Conservation (phyloP, 2,113 vertebrate genomes). For the Saguinus imperator region DNA sequence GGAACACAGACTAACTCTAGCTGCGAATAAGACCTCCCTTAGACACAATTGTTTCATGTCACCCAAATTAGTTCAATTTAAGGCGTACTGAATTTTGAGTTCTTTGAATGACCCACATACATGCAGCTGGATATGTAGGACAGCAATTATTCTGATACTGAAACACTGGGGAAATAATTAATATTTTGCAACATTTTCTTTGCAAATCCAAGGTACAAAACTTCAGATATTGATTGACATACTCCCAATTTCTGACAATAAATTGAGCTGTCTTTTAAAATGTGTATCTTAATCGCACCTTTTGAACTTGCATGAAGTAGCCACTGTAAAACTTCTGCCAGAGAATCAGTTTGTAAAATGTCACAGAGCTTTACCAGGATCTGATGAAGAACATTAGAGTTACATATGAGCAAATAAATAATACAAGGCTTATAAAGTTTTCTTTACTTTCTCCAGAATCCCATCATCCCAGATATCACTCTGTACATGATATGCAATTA, state of each 20-base stretch:
- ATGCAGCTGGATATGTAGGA: background rate
- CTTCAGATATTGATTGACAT: background rate
- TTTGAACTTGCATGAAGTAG: conserved; percentile 68
- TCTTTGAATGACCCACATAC: background rate
- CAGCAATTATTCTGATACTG: background rate
- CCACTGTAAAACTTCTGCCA: conserved; percentile 77
- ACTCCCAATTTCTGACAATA: background rate
- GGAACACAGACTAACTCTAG: background rate
- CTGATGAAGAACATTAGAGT: conserved; percentile 58
- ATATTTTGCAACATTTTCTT: background rate
- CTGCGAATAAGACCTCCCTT: background rate
- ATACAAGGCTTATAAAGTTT: background rate
- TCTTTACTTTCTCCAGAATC: background rate
- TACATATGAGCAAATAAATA: background rate
- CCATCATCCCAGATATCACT: background rate
- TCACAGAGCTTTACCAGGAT: conserved; percentile 77
- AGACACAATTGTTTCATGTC: background rate
- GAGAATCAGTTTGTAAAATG: conserved; percentile 78
- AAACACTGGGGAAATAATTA: background rate
- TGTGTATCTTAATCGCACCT: conserved; percentile 65
- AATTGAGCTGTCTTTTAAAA: background rate
- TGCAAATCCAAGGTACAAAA: background rate
- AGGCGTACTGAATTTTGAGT: background rate
- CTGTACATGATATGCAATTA: background rate
- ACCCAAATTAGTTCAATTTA: background rate